Evolutionary conservation across 2,113 vertebrate genomes (phyloP).

Genomic region (Pterocles burchelli): DNA sequence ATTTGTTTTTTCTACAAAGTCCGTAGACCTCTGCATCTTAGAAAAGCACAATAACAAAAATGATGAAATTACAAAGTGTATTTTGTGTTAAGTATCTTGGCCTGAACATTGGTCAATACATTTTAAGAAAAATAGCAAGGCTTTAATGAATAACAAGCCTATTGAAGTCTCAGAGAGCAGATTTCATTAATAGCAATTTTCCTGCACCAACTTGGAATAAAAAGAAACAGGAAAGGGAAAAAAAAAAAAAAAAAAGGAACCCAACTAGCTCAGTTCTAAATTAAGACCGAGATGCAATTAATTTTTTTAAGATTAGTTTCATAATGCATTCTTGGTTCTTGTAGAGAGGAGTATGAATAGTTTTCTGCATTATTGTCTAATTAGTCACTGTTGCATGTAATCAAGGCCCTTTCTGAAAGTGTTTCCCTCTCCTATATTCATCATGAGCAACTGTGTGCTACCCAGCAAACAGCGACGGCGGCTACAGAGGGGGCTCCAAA

Average conservation of each 20-base stretch:
- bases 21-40: neutral
- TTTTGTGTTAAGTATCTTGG: constrained; percentile 30
- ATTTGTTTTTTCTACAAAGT: constrained; percentile 50
- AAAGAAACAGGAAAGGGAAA: neutral
- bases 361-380: constrained; percentile 21
- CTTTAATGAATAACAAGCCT: constrained; percentile 49
- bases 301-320: constrained; percentile 22
- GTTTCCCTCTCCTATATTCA: neutral
- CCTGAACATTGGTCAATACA: constrained; percentile 5
- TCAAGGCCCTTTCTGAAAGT: neutral
- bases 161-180: constrained; percentile 45
- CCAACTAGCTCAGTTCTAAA: neutral
- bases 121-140: constrained; percentile 36
- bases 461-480: neutral
- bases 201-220: constrained; percentile 14
- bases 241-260: neutral
- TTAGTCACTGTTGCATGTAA: constrained; percentile 8
- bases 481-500: neutral
- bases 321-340: constrained; percentile 5
- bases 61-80: constrained; percentile 57
- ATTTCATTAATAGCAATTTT: constrained; percentile 60
- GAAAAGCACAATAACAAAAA: constrained; percentile 13
- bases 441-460: neutral
- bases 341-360: neutral
- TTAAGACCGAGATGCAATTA: constrained; percentile 6